Base-by-base conservation (phyloP, 2,797 vertebrate species). In the Cephalopachus bancanus region DNA sequence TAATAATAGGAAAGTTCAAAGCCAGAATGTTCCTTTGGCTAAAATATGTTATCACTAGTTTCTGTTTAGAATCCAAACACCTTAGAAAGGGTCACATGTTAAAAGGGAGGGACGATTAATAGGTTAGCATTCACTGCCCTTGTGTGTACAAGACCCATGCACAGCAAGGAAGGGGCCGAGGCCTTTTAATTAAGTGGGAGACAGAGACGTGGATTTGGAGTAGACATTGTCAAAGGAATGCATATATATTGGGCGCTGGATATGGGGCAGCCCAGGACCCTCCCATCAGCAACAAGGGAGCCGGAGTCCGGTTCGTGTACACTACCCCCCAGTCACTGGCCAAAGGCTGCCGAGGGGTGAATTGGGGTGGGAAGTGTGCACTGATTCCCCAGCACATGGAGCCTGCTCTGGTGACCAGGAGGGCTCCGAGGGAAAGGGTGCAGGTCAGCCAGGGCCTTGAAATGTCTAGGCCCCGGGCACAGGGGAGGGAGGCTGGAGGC, bases 31-130 rank as follows among this genome's bases (percentile, higher is more conserved):
- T 76, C 49, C 64, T 84, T 74, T 79, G 20, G 7, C 33, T 88
- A 65, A 88, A 86, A 22, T 19, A 12, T 76, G 95, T 96, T 78
- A 90, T 89, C 81, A 64, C 44, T 81, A 30, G n/a, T 69, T 89
- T 91, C 69, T 78, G 28, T 49, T 64, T 91, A 30, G 55, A 67
- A 85, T 57, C 44, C 44, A 57, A 83, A 74, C 28, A 62, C 0
- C 19, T 72, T 80, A 55, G n/a, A 88, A 88, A 17, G 51, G 19
- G 9, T 12, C 67, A 64, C 19, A 89, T 33, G 26, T 4, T 76
- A 37, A n/a, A 15, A 69, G 16, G 67, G 49, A 91, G 59, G 59
- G 51, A 17, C 44, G n/a, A 20, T 33, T 17, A 76, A 57, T 71
- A 30, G 14, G 22, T 53, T 72, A 72, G 22, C 19, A n/a, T 24